Percentiles rank a stretch among this genome's conserved stretches.
phyloP scores from a whole-genome alignment of 1,140 invertebrate genomes.

The Belonocnema kinseyi region DNA sequence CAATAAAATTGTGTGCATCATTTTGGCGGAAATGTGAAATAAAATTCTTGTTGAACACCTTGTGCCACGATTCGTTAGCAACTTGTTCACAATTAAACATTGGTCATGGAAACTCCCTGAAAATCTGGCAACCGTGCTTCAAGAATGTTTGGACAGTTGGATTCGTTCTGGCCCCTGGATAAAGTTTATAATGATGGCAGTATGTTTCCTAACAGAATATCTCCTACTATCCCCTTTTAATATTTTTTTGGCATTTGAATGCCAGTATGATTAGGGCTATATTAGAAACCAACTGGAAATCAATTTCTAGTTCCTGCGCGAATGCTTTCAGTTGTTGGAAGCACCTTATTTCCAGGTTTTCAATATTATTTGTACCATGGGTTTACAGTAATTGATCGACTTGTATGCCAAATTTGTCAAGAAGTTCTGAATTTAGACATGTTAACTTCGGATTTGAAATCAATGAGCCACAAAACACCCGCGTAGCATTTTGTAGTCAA shows the following conservation, averaged over 20 bases:
- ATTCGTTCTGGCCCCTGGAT: conserved; percentile 22
- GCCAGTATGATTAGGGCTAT: not conserved
- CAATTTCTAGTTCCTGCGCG: not conserved
- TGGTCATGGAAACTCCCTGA: not conserved
- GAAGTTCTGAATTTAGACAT: too few species aligned
- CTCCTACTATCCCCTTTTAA: not conserved
- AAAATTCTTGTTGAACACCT: not conserved
- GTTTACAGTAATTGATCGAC: conserved; percentile 16
- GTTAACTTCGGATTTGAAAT: too few species aligned
- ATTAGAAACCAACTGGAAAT: conserved; percentile 4
- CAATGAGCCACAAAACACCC: too few species aligned
- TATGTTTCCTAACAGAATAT: conserved; percentile 10
- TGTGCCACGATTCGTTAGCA: conserved; percentile 27
- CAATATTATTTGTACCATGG: conserved; percentile 29
- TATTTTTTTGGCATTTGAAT: conserved; percentile 28
- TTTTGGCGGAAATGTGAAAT: not conserved
- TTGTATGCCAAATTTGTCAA: not conserved
- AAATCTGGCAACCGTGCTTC: conserved; percentile 1
- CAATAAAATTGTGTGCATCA: not conserved
- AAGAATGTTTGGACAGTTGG: conserved; percentile 28
- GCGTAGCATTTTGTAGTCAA: too few species aligned
- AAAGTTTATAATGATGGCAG: not conserved
- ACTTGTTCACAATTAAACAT: conserved; percentile 20
- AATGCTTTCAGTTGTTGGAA: not conserved
- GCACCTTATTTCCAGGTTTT: not conserved